Percentiles rank a stretch among this genome's conserved stretches.
Evolutionary conservation across 2,888 invertebrate species (phyloP).

Genomic region (Agonopterix arenella): DNA sequence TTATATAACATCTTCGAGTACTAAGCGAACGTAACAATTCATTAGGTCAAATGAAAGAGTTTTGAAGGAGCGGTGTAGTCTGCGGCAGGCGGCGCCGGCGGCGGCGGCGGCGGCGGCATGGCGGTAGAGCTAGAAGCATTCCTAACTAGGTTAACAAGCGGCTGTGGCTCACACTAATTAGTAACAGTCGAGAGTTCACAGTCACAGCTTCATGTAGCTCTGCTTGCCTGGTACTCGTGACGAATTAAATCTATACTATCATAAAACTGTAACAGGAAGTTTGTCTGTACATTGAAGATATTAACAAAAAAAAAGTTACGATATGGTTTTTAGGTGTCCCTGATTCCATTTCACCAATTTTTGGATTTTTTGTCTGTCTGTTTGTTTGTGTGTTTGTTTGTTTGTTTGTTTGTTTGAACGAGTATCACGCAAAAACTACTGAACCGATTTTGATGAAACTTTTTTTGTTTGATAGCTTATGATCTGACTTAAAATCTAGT

Average conservation of each 20-base stretch:
- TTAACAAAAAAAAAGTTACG: too few relatives aligned
- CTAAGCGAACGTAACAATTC: conserved; percentile 19
- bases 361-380: too few relatives aligned
- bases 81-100: conserved; percentile 16
- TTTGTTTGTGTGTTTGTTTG: too few relatives aligned
- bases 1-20: neutral
- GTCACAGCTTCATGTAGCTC: conserved; percentile 24
- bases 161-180: conserved; percentile 11
- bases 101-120: conserved; percentile 10
- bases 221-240: conserved; percentile 19
- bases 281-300: too few relatives aligned
- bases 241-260: neutral
- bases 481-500: too few relatives aligned
- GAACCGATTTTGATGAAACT: too few relatives aligned
- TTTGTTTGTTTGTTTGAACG: too few relatives aligned
- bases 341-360: too few relatives aligned
- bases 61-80: conserved; percentile 25
- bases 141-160: conserved; percentile 14
- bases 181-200: conserved; percentile 11
- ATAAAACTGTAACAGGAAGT: too few relatives aligned
- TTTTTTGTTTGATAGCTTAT: too few relatives aligned
- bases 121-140: conserved; percentile 15
- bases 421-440: neutral
- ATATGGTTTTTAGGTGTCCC: too few relatives aligned
- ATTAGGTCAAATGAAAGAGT: conserved; percentile 29